Conservation (phyloP, 2,888 invertebrate species). For the Phragmatobia fuliginosa region DNA sequence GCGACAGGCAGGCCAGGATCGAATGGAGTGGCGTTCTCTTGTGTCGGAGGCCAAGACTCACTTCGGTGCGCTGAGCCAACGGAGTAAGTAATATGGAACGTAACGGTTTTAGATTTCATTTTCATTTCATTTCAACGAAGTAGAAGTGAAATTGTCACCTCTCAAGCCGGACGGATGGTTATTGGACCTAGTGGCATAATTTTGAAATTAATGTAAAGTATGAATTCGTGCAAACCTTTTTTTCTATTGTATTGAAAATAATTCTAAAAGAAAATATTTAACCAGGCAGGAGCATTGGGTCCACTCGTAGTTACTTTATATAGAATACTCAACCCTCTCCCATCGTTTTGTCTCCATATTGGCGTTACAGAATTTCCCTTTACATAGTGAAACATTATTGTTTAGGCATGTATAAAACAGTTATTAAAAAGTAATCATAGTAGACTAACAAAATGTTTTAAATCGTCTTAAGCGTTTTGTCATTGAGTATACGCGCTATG, state of each 20-base stretch:
- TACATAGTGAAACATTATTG: not conserved
- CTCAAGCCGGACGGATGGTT: too few species aligned
- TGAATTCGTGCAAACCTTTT: too few species aligned
- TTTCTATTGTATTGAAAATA: not conserved
- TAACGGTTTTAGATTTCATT: not conserved
- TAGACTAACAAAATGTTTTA: conserved; percentile 17
- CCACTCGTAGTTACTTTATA: not conserved
- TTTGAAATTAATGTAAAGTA: too few species aligned
- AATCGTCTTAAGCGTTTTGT: conserved; percentile 50
- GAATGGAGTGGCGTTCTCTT: too few species aligned
- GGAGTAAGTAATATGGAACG: not conserved
- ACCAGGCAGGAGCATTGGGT: not conserved
- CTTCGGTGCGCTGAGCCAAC: too few species aligned
- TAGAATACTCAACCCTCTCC: not conserved
- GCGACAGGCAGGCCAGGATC: too few species aligned
- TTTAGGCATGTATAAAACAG: too few species aligned
- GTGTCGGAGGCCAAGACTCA: too few species aligned
- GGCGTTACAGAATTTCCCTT: not conserved
- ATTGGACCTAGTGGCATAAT: too few species aligned
- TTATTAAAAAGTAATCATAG: not conserved
- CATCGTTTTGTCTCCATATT: not conserved
- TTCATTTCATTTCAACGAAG: too few species aligned
- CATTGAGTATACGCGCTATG: conserved; percentile 66
- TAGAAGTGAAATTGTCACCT: too few species aligned
- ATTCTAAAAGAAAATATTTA: not conserved